Base-by-base conservation (phyloP, 2,888 invertebrate species). In the Tholera decimalis region DNA sequence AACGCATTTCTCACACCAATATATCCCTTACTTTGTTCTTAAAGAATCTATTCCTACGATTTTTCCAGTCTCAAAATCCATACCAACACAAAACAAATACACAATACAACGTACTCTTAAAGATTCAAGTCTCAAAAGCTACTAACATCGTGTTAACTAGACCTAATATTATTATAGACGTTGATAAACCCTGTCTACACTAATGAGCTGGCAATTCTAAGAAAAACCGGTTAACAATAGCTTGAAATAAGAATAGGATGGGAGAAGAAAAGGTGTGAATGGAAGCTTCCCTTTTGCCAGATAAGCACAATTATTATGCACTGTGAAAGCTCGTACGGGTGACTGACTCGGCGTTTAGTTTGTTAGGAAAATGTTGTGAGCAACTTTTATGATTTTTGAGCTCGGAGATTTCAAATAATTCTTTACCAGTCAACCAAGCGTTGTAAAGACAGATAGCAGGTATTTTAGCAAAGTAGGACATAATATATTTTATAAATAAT, bases 171-270 rank as follows among this genome's bases (percentile, higher is more conserved):
- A 58, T 15, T 39, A 69, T 39, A 58, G 15, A 59, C 37, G 26
- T 28, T 33, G 20, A 69, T 47, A 59, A 39, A 39, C n/a, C 59
- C 18, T 15, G 65, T 69, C 33, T 58, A 69, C 46, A 68, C 69
- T 65, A 69, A 69, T 59, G 59, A 65, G 69, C 69, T 59, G 15
- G 65, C 37, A 26, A 58, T 59, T 59, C 9, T 30, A 33, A 65
- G 69, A 22, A 65, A 47, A 65, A 15, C 60, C 15, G 58, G 20
- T 35, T 66, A 26, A 69, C 65, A 66, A 69, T 59, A 22, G 26
- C 0, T 7, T 0, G 20, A 4, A 7, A 61, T 5, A 28, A 69
- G 47, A 41, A 60, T 28, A 33, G 13, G 24, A 33, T 20, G 30
- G 9, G n/a, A 3, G 33, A 28, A 41, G 33, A 35, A 69, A 69